A percentile compares a stretch with the other conserved stretches of the same genome.
Conservation (phyloP, 1,140 invertebrate species). For the Heliconius hermathena region DNA sequence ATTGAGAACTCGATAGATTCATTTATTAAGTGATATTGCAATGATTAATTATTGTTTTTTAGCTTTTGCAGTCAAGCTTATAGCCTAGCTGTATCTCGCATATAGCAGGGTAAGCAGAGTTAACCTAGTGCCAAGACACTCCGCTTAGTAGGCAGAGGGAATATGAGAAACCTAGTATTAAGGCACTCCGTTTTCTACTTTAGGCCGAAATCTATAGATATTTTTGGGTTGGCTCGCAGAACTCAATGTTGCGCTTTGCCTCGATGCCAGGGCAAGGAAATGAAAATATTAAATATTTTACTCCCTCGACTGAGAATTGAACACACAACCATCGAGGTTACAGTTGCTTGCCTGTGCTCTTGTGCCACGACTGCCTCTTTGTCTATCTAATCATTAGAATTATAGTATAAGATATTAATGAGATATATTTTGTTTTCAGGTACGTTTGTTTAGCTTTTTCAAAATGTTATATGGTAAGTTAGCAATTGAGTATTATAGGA, state of each 20-base stretch:
- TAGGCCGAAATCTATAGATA: neutral
- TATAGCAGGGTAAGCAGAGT: too few relatives aligned
- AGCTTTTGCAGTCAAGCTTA: too few relatives aligned
- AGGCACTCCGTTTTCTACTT: neutral
- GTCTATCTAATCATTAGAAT: neutral
- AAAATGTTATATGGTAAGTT: neutral
- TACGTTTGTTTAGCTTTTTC: neutral
- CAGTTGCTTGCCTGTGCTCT: neutral
- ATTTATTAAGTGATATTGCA: neutral
- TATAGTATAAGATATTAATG: neutral
- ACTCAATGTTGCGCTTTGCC: neutral
- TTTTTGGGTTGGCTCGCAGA: neutral
- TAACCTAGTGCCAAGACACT: too few relatives aligned
- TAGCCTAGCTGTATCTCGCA: neutral
- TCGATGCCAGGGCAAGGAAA: neutral
- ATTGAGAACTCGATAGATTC: neutral
- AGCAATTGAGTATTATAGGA: neutral
- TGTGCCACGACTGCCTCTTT: neutral
- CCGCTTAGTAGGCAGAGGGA: too few relatives aligned
- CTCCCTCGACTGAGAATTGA: neutral
- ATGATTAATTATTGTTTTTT: neutral
- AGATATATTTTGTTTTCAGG: neutral
- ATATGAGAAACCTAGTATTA: neutral
- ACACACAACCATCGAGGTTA: neutral
- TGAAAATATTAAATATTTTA: neutral